Percentiles rank a stretch among this genome's conserved stretches.
phyloP scores from a whole-genome alignment of 1,140 invertebrate genomes.

The Drosophila aff. region DNA sequence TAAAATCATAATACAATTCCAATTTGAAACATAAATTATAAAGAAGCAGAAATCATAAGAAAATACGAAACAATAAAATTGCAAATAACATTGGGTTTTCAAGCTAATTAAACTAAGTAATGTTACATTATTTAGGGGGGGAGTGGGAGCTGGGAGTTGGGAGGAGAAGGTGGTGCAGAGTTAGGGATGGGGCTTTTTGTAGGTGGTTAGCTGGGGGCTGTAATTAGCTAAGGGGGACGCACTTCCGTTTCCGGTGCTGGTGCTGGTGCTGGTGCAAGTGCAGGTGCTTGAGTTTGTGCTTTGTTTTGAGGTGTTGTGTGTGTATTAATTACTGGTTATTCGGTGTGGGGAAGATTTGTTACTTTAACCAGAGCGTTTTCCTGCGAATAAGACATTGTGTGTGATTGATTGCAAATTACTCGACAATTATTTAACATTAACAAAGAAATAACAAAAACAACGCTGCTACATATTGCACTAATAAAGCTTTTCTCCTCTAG shows the following conservation, averaged over 20 bases:
- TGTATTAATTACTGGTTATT: slow-evolving; percentile 44
- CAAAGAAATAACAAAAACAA: slow-evolving; percentile 50
- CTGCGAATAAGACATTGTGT: slow-evolving; percentile 71
- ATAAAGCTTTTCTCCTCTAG: slow-evolving; percentile 73
- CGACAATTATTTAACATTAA: slow-evolving; percentile 56
- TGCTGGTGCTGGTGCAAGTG: slow-evolving; percentile 20
- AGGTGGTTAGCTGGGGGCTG: slow-evolving; percentile 35
- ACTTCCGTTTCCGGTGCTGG: slow-evolving; percentile 77
- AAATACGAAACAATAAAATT: slow-evolving; percentile 38
- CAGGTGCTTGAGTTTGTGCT: slow-evolving; percentile 35
- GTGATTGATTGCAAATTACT: slow-evolving; percentile 59
- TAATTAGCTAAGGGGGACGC: slow-evolving; percentile 61
- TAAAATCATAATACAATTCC: slow-evolving; percentile 53
- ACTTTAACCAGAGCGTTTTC: slow-evolving; percentile 73
- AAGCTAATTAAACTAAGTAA: slow-evolving; percentile 76
- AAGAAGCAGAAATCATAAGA: slow-evolving; percentile 48
- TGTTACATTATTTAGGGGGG: slow-evolving; percentile 42
- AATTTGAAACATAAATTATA: slow-evolving; percentile 54
- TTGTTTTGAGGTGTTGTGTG: slow-evolving; percentile 25
- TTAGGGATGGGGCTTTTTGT: slow-evolving; percentile 23
- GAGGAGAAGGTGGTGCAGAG: slow-evolving; percentile 2
- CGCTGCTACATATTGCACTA: slow-evolving; percentile 73
- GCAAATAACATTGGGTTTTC: slow-evolving; percentile 46
- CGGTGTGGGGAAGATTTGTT: slow-evolving; percentile 48
- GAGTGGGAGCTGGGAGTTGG: background rate